These are phyloP conservation scores for Poliocrania exsul DNA, from an alignment of 2,797 vertebrate genomes.

Conservation along the genomic window DNA sequence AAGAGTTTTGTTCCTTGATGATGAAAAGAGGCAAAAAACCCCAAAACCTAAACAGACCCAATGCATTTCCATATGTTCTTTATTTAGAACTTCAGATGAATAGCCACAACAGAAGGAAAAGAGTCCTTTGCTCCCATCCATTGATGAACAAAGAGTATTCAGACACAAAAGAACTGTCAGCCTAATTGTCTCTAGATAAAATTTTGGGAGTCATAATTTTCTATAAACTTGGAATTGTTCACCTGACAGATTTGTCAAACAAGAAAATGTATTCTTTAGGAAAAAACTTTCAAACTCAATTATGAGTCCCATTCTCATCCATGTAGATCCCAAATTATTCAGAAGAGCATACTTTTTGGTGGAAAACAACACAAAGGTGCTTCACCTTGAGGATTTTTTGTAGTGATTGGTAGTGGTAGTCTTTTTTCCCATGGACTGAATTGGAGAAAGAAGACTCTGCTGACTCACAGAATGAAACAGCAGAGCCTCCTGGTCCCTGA, in stretches of 20 bases:
- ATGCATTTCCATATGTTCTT: not conserved
- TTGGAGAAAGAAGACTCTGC: not conserved
- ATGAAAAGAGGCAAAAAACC: not conserved
- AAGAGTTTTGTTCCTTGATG: not conserved
- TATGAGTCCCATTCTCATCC: not conserved
- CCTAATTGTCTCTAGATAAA: not conserved
- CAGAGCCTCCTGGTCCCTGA: not conserved
- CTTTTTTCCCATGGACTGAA: not conserved
- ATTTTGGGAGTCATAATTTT: not conserved
- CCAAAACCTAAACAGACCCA: not conserved
- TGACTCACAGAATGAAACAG: not conserved
- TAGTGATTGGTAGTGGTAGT: accelerated
- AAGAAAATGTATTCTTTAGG: not conserved
- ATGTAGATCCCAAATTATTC: not conserved
- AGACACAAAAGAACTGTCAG: not conserved
- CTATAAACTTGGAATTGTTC: not conserved
- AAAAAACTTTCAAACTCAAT: not conserved
- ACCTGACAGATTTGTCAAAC: not conserved
- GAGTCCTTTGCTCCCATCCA: not conserved
- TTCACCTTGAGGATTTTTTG: not conserved
- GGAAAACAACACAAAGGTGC: not conserved
- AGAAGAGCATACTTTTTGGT: not conserved
- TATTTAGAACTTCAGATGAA: not conserved
- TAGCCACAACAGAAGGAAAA: not conserved
- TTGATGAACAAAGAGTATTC: not conserved